Evolutionary conservation across 2,797 vertebrate genomes (phyloP).

Genomic region (Melanogrammus aeglefinus): DNA sequence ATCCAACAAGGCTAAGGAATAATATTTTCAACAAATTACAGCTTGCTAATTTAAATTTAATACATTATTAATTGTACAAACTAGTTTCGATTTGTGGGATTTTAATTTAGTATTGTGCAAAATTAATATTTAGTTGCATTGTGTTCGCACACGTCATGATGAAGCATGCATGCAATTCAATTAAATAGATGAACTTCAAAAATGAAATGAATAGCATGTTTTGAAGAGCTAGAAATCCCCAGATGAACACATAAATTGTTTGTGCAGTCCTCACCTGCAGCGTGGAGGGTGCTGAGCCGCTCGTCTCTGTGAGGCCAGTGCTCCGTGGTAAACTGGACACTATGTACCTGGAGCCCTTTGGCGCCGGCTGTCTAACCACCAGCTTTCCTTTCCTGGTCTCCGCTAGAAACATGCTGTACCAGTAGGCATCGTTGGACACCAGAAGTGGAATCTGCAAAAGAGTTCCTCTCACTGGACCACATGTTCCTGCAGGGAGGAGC

Average conservation of each 20-base stretch:
- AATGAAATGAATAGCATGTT: no score
- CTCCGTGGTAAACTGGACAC: constrained; percentile 65
- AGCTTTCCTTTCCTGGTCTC: constrained; percentile 63
- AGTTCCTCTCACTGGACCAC: constrained; percentile 63
- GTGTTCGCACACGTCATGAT: no score
- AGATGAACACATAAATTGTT: no score
- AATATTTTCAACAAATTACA: no score
- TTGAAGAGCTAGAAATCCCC: no score
- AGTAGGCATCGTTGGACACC: constrained; percentile 64
- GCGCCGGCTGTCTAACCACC: constrained; percentile 55
- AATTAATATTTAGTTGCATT: no score
- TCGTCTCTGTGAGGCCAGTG: constrained; percentile 57
- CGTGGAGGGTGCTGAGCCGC: constrained; percentile 63
- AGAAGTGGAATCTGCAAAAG: constrained; percentile 58
- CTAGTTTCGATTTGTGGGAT: no score
- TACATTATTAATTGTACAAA: no score
- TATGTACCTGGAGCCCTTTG: constrained; percentile 64
- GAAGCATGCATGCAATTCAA: no score
- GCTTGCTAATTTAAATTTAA: no score
- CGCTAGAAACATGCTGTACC: constrained; percentile 63
- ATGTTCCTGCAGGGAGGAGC: constrained; percentile 57
- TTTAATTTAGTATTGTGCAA: no score
- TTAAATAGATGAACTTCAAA: not conserved
- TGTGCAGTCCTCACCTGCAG: constrained; percentile 52
- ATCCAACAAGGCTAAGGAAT: no score